Evolutionary conservation across 2,113 vertebrate genomes (phyloP).

Genomic region (Pelecanoides urinatrix): DNA sequence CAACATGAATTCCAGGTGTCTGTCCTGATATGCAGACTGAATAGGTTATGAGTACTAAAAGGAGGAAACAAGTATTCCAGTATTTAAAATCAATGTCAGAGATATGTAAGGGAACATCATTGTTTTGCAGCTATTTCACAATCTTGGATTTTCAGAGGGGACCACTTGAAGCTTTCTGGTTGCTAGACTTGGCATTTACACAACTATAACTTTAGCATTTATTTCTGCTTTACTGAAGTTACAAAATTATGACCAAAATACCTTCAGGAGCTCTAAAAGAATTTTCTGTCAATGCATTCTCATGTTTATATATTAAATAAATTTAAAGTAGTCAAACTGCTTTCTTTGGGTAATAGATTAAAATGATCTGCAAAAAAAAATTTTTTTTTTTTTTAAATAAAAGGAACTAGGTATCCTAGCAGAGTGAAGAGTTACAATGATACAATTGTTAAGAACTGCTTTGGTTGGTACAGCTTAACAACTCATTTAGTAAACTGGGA

Average conservation of each 20-base stretch:
- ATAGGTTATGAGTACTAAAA: background rate
- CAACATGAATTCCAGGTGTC: background rate
- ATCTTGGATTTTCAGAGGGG: background rate
- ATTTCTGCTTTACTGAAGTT: slow-evolving; percentile 2
- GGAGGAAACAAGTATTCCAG: background rate
- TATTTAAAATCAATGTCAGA: background rate
- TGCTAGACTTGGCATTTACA: background rate
- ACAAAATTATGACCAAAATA: background rate
- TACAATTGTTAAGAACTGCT: background rate
- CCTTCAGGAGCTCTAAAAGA: background rate
- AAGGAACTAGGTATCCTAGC: background rate
- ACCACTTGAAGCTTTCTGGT: background rate
- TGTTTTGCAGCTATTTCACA: background rate
- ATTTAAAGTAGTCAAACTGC: background rate
- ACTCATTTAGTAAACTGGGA: background rate
- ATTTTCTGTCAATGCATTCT: background rate
- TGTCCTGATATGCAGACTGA: background rate
- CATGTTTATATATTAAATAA: background rate
- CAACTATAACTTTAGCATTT: background rate
- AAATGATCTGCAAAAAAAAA: background rate
- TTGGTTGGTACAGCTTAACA: background rate
- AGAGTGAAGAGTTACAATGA: background rate
- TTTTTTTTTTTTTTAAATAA: background rate
- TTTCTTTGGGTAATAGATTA: background rate
- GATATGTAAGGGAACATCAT: background rate